phyloP scores from a whole-genome alignment of 2,888 invertebrate species.

The Microchrysa polita region DNA sequence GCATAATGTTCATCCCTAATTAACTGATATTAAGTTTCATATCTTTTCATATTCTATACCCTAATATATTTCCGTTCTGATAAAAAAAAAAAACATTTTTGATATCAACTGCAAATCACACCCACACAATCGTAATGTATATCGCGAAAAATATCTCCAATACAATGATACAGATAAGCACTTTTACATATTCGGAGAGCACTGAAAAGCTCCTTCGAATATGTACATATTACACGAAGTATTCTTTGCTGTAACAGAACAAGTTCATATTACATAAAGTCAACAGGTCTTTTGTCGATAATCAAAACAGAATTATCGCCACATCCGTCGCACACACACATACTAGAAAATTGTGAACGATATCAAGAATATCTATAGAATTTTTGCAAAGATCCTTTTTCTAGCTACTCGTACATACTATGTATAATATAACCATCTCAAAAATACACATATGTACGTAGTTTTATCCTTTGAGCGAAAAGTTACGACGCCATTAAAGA shows the following conservation, averaged over 20 bases:
- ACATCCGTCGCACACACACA: constrained; percentile 12
- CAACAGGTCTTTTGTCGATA: constrained; percentile 47
- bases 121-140: neutral
- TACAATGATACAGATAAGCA: too few relatives aligned
- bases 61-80: too few relatives aligned
- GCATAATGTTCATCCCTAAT: too few relatives aligned
- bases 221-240: neutral
- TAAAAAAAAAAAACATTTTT: too few relatives aligned
- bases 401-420: too few relatives aligned
- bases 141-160: too few relatives aligned
- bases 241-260: constrained; percentile 8
- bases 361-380: neutral
- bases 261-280: constrained; percentile 41
- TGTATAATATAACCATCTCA: too few relatives aligned
- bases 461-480: neutral
- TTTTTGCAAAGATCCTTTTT: too few relatives aligned
- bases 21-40: too few relatives aligned
- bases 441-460: neutral
- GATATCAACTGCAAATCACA: neutral
- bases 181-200: too few relatives aligned
- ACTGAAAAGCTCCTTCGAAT: constrained; percentile 16
- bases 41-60: too few relatives aligned
- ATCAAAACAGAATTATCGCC: constrained; percentile 43
- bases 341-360: neutral
- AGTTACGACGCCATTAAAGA: constrained; percentile 33